Base-by-base conservation (phyloP, 1,140 invertebrate genomes). In the Homalodisca vitripennis region DNA sequence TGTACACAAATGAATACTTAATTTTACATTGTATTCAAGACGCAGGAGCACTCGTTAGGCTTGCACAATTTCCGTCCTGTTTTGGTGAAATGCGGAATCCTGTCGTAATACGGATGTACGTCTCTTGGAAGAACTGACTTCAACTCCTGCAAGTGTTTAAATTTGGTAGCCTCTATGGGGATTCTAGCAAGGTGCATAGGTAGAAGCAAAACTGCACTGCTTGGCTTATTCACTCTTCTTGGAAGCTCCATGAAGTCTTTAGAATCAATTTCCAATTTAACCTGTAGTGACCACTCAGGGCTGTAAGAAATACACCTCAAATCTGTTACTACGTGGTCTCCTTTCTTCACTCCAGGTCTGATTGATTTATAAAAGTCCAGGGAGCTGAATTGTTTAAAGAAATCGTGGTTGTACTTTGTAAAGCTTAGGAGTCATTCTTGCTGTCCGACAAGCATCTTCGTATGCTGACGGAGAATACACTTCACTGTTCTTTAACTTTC, bases 271-370 rank as follows among this genome's bases (percentile, higher is more conserved):
- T 72, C 26, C 60, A 69, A 6, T 70, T 34, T 12, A 72, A 72
- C 47, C 24, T 67, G 6, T 12, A 55, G 24, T 26, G 51, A 12
- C 51, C 72, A 71, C n/a, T 68, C 26, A 22, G 67, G 67, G 17
- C 57, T 70, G 57, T 73, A 72, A 32, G 67, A 47, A n/a, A 73
- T 24, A n/a, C 24, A 32, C 22, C 71, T 68, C 13, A 73, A 13
- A 29, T 73, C 68, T 24, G 71, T 72, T 12, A 74, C 71, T 29
- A 30, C 34, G 6, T 57, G 68, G 22, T 72, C 71, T 26, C 68
- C 69, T 31, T 47, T 30, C 66, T 66, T 67, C 2, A 57, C 20
- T 1, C 73, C 71, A 53, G 69, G 71, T 27, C 72, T 22, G 26
- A n/a, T n/a, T n/a, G n/a, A n/a, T n/a, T 70, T 73, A 26, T 34